A percentile compares a stretch with the other conserved stretches of the same genome.
These are phyloP conservation scores for Sphecodes monilicornis DNA, from an alignment of 2,888 invertebrate species.

Conservation along the genomic window DNA sequence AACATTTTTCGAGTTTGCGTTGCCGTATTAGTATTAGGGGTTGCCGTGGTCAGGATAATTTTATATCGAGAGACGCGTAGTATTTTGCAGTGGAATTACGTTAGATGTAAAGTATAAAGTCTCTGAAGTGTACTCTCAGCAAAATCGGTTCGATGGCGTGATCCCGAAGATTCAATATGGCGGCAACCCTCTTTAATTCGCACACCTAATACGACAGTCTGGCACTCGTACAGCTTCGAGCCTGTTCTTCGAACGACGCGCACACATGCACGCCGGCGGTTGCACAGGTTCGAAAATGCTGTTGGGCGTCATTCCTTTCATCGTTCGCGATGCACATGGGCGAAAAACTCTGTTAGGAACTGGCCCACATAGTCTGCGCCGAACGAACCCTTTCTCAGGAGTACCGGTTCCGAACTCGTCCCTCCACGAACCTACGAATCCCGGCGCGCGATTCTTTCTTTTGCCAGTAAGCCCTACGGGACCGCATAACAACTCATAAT, in stretches of 20 bases:
- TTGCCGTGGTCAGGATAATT: neutral
- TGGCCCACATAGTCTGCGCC: neutral
- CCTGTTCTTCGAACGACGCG: constrained; percentile 20
- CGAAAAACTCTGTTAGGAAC: neutral
- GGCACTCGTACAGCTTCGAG: constrained; percentile 68
- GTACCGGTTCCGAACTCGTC: constrained; percentile 24
- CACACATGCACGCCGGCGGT: neutral
- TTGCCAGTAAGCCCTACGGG: neutral
- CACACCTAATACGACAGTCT: constrained; percentile 60
- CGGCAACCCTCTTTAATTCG: constrained; percentile 54
- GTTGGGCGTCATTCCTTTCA: constrained; percentile 8
- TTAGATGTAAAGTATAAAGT: neutral
- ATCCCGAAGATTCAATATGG: neutral
- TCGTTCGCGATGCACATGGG: neutral
- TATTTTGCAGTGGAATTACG: neutral
- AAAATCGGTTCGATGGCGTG: constrained; percentile 9
- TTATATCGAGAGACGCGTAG: neutral
- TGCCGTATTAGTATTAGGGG: too few species aligned
- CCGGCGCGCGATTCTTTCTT: neutral
- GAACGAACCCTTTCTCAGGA: neutral
- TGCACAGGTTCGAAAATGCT: neutral
- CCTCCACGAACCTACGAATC: neutral
- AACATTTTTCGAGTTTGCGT: too few species aligned
- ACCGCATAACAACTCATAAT: neutral
- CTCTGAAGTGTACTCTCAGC: neutral